These are phyloP conservation scores for Sebastes matsubarae DNA, from an alignment of 2,797 vertebrate species.

Conservation along the genomic window DNA sequence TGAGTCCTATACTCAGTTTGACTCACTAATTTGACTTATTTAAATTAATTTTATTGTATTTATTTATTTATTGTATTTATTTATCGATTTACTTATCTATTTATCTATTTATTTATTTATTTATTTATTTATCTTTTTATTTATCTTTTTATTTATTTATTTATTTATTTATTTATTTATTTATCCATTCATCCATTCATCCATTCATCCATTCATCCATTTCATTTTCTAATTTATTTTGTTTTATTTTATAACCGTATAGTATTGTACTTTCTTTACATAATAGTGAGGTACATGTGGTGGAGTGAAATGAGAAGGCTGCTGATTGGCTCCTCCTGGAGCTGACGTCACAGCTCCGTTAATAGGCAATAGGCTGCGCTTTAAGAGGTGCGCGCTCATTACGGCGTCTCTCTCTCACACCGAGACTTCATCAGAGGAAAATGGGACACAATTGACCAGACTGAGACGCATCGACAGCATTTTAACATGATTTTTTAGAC, in stretches of 20 bases:
- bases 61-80: background rate
- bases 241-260: background rate
- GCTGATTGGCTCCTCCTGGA: slow-evolving; percentile 79
- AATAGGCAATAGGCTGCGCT: slow-evolving; percentile 81
- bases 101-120: too few species aligned
- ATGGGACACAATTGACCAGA: slow-evolving; percentile 37
- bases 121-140: background rate
- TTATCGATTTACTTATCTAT: too few species aligned
- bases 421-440: slow-evolving; percentile 31
- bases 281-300: background rate
- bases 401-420: slow-evolving; percentile 51
- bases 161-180: background rate
- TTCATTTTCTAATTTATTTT: background rate
- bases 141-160: too few species aligned
- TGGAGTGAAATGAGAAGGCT: slow-evolving; percentile 25
- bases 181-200: background rate
- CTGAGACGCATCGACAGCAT: slow-evolving; percentile 13
- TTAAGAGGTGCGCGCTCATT: slow-evolving; percentile 84
- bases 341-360: slow-evolving; percentile 83
- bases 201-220: too few species aligned
- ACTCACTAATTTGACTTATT: background rate
- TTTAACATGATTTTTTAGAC: slow-evolving; percentile 14
- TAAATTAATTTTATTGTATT: background rate
- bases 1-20: too few species aligned
- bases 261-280: background rate